These are phyloP conservation scores for Campopleginae sp. DNA, from an alignment of 2,888 invertebrate genomes.

Conservation along the genomic window DNA sequence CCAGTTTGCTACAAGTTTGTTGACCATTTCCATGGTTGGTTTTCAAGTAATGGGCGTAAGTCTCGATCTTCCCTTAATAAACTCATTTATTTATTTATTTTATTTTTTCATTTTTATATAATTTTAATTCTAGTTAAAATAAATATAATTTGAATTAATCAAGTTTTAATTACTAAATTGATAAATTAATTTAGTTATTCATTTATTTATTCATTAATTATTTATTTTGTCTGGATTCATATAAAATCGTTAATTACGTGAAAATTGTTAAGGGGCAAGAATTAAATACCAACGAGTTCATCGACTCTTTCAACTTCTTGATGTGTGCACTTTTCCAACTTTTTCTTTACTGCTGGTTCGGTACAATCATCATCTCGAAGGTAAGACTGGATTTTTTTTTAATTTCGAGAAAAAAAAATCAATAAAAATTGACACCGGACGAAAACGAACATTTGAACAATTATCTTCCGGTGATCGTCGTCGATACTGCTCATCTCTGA, in stretches of 20 bases:
- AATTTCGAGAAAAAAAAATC: no score
- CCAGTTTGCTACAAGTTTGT: constrained; percentile 66
- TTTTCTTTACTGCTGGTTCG: constrained; percentile 69
- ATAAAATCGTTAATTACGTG: background rate
- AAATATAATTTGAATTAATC: no score
- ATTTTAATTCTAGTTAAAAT: no score
- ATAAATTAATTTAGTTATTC: no score
- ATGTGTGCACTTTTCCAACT: constrained; percentile 64
- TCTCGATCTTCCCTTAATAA: background rate
- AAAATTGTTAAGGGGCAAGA: constrained; percentile 27
- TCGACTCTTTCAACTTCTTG: constrained; percentile 59
- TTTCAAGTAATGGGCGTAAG: constrained; percentile 67
- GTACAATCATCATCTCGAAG: constrained; percentile 65
- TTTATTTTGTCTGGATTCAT: background rate
- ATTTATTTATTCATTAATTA: no score
- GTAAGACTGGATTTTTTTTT: constrained; percentile 36
- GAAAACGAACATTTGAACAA: background rate
- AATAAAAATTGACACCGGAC: background rate
- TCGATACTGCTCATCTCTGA: background rate
- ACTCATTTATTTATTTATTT: background rate
- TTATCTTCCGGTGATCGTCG: background rate
- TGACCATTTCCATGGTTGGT: constrained; percentile 64
- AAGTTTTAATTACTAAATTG: no score
- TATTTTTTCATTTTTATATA: no score
- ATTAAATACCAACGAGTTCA: constrained; percentile 54